These are phyloP conservation scores for Acanthisitta chloris DNA, from an alignment of 2,113 vertebrate genomes.

Conservation along the genomic window DNA sequence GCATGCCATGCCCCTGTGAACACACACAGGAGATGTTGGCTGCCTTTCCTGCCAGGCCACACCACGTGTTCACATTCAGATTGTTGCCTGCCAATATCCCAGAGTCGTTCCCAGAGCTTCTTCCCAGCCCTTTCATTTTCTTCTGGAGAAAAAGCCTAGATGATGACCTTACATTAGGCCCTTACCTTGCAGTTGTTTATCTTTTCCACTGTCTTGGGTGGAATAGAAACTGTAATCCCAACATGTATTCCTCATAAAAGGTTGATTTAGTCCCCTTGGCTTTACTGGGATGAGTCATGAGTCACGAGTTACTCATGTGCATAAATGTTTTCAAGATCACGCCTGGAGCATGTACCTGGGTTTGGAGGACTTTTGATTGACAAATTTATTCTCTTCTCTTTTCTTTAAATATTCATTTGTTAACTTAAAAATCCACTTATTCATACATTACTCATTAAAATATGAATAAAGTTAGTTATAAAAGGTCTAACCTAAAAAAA, in stretches of 20 bases:
- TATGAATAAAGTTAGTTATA: slow-evolving; percentile 61
- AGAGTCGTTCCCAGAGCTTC: background rate
- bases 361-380: slow-evolving; percentile 61
- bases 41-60: background rate
- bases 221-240: background rate
- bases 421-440: slow-evolving; percentile 59
- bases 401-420: slow-evolving; percentile 66
- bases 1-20: background rate
- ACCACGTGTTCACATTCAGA: rapidly evolving
- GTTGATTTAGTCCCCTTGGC: slow-evolving; percentile 23
- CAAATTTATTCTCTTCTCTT: slow-evolving; percentile 59
- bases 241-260: background rate
- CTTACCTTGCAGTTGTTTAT: background rate
- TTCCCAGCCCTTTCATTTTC: background rate
- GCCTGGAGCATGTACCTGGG: slow-evolving; percentile 43
- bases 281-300: slow-evolving; percentile 35
- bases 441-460: slow-evolving; percentile 65
- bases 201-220: background rate
- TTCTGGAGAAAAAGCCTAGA: background rate
- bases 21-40: background rate
- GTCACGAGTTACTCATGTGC: slow-evolving; percentile 46
- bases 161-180: background rate
- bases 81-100: background rate
- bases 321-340: slow-evolving; percentile 58
- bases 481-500: slow-evolving; percentile 56